These are phyloP conservation scores for Napeogenes sylphis DNA, from an alignment of 2,888 invertebrate species.

Conservation along the genomic window DNA sequence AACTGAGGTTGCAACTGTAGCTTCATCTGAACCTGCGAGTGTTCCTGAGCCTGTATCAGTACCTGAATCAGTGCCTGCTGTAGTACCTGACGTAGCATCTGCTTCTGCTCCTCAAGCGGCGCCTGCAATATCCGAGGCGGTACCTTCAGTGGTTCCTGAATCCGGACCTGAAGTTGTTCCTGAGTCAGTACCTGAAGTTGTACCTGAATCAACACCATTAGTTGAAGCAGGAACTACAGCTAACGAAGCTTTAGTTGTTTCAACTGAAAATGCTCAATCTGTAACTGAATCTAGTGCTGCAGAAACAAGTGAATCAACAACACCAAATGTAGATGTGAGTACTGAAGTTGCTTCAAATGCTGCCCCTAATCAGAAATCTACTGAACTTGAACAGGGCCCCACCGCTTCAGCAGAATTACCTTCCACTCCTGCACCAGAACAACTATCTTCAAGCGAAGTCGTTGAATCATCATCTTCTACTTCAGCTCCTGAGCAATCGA, in stretches of 20 bases:
- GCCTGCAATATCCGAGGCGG: conserved; percentile 2
- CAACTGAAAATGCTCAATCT: conserved; percentile 10
- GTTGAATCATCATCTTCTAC: conserved; percentile 37
- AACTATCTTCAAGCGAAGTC: conserved; percentile 29
- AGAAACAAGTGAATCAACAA: conserved; percentile 17
- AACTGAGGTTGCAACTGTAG: conserved; percentile 13
- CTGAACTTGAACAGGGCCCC: conserved; percentile 31
- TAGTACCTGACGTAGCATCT: conserved; percentile 16
- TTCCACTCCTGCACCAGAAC: conserved; percentile 27
- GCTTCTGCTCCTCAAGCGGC: conserved; percentile 7
- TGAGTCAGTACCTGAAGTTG: conserved; percentile 8
- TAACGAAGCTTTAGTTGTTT: neutral
- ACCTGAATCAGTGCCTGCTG: conserved; percentile 11
- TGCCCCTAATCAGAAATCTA: conserved; percentile 31
- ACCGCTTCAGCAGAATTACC: conserved; percentile 29
- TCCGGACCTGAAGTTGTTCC: conserved; percentile 5
- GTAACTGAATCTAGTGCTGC: conserved; percentile 27
- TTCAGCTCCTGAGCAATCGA: conserved; percentile 29
- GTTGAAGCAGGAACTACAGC: conserved; percentile 13
- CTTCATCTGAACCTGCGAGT: conserved; percentile 11
- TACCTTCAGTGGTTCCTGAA: conserved; percentile 15
- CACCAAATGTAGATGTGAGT: conserved; percentile 22
- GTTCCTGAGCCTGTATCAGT: conserved; percentile 9
- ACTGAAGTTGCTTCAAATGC: conserved; percentile 36
- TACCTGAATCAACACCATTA: neutral